Evolutionary conservation across 2,113 vertebrate genomes (phyloP).

Genomic region (Mastomys coucha): DNA sequence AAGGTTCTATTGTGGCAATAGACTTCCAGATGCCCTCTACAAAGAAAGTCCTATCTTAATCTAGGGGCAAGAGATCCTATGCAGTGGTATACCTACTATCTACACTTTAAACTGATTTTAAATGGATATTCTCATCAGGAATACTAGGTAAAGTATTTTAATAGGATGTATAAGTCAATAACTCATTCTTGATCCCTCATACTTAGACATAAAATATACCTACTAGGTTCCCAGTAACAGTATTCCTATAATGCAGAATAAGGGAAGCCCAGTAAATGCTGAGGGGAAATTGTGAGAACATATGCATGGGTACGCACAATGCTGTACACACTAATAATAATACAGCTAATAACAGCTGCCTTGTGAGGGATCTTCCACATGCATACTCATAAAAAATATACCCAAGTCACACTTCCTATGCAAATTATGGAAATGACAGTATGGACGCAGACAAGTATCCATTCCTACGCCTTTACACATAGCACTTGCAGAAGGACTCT

Average conservation of each 20-base stretch:
- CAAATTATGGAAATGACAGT: not conserved
- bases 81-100: not conserved
- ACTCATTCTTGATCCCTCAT: not conserved
- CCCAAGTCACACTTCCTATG: not conserved
- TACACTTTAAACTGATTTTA: conserved; percentile 14
- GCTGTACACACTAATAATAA: not conserved
- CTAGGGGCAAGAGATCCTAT: not conserved
- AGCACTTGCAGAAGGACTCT: not conserved
- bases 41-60: not conserved
- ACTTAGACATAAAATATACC: not conserved
- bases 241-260: not conserved
- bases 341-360: not conserved
- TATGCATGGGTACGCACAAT: accelerated
- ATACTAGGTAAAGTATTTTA: not conserved
- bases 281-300: not conserved
- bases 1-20: not conserved
- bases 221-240: not conserved
- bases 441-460: not conserved
- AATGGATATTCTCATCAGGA: not conserved
- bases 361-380: not conserved
- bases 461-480: not conserved
- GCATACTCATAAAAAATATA: not conserved
- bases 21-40: not conserved
- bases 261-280: not conserved
- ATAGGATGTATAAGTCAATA: not conserved